Base-by-base conservation (phyloP, 2,797 vertebrate species). In the Anabacerthia variegaticeps region DNA sequence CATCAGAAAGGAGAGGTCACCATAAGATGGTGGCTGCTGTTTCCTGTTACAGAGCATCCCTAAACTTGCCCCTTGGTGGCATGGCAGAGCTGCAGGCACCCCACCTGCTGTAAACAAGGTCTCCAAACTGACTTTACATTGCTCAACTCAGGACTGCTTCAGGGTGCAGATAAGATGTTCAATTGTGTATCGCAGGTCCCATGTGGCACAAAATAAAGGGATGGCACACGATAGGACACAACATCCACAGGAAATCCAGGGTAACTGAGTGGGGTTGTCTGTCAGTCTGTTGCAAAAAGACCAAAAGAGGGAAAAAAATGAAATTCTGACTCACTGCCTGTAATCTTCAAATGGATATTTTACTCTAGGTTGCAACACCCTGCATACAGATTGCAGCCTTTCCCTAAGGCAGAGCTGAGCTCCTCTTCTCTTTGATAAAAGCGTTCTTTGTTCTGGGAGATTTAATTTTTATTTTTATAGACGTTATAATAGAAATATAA, bases 61-160 rank as follows among this genome's bases (percentile, higher is more conserved):
- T 17, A 28, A 30, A 26, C 27, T 69, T 69, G 32, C 39, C 36
- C 36, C 46, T 1, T 3, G 14, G 54, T 28, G 1, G 0, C 5
- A 12, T n/a, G 9, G 26, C 56, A 90, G 44, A 59, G 24, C 28
- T 62, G n/a, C 18, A 54, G 58, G 15, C 22, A 23, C 24, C 17
- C 17, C 10, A 12, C 1, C 0, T 28, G 17, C 24, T 10, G 1
- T 2, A 7, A 26, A 15, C 17, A 73, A 14, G 6, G 8, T 44
- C 18, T 76, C 20, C 52, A 73, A 10, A 3, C 0, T 41, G 37
- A 13, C 21, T 26, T 74, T 7, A 7, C 6, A 6, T 34, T 27
- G 1, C 28, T 43, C 37, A 54, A 0, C 19, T 65, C 36, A 39
- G n/a, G 13, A 27, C 6, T 74, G 14, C 3, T 12, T 62, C 34